phyloP scores from a whole-genome alignment of 1,140 invertebrate genomes.

The Scaptomyza montana region DNA sequence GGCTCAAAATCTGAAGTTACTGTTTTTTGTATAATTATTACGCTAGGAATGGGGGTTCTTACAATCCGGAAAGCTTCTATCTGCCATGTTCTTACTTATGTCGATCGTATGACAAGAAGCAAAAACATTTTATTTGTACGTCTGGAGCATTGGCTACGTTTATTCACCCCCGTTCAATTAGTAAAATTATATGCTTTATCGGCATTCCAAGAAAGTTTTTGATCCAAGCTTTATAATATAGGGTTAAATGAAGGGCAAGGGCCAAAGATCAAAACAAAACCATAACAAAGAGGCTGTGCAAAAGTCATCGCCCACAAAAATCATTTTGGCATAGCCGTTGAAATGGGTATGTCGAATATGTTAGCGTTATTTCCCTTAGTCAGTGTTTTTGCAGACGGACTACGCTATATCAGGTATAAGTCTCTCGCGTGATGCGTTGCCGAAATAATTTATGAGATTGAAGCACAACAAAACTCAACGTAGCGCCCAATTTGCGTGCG shows the following conservation, averaged over 20 bases:
- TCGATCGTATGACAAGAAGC: slow-evolving; percentile 9
- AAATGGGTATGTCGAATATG: slow-evolving; percentile 68
- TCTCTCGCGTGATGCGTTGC: slow-evolving; percentile 81
- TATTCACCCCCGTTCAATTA: slow-evolving; percentile 82
- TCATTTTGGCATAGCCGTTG: slow-evolving; percentile 54
- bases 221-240: slow-evolving; percentile 67
- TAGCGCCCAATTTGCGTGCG: slow-evolving; percentile 80
- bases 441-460: slow-evolving; percentile 83
- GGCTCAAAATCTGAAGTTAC: too few relatives aligned
- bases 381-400: slow-evolving; percentile 38
- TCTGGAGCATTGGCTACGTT: slow-evolving; percentile 56
- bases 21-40: not conserved
- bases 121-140: slow-evolving; percentile 14
- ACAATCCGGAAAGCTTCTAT: not conserved
- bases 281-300: slow-evolving; percentile 65
- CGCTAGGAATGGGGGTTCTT: not conserved
- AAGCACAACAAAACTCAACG: slow-evolving; percentile 59
- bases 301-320: slow-evolving; percentile 82
- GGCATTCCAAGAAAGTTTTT: slow-evolving; percentile 70
- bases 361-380: slow-evolving; percentile 65
- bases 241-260: slow-evolving; percentile 71
- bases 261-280: slow-evolving; percentile 77
- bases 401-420: slow-evolving; percentile 73
- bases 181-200: slow-evolving; percentile 79
- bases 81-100: not conserved